Evolutionary conservation across 2,888 invertebrate species (phyloP).

Genomic region (Branchipolynoe longqiensis): DNA sequence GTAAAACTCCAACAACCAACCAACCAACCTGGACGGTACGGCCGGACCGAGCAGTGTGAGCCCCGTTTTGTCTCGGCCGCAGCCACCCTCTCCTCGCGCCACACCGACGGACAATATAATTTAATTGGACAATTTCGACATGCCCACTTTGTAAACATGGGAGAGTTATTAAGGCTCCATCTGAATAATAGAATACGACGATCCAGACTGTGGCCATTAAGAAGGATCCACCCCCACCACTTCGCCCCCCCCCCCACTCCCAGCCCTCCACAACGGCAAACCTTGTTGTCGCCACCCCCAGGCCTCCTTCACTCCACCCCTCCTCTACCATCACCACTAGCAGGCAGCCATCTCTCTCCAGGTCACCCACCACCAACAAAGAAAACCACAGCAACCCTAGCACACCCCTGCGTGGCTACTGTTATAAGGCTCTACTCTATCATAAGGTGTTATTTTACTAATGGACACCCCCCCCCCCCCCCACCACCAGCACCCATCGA

Average conservation of each 20-base stretch:
- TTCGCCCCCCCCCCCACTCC: not conserved
- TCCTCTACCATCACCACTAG: not conserved
- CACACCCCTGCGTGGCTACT: no score
- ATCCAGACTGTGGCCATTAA: not conserved
- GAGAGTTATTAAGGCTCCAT: slow-evolving; percentile 21
- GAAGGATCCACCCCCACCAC: not conserved
- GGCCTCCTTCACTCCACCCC: not conserved
- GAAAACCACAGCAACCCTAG: not conserved
- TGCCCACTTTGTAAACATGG: slow-evolving; percentile 22
- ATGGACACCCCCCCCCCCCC: no score
- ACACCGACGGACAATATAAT: slow-evolving; percentile 21
- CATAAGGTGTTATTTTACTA: not conserved
- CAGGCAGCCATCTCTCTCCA: not conserved
- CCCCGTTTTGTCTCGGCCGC: no score
- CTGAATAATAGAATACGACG: slow-evolving; percentile 30
- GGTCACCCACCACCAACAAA: not conserved
- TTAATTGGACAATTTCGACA: slow-evolving; percentile 39
- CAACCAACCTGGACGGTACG: no score
- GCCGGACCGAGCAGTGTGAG: no score
- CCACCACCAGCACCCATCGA: no score
- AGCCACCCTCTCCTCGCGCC: not conserved
- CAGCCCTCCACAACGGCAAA: not conserved
- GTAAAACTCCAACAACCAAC: no score
- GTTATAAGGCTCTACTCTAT: no score
- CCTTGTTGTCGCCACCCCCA: not conserved